Evolutionary conservation across 2,888 invertebrate genomes (phyloP), one percentile per base, ranked within the genome.

Genomic region (Carcina quercana): DNA sequence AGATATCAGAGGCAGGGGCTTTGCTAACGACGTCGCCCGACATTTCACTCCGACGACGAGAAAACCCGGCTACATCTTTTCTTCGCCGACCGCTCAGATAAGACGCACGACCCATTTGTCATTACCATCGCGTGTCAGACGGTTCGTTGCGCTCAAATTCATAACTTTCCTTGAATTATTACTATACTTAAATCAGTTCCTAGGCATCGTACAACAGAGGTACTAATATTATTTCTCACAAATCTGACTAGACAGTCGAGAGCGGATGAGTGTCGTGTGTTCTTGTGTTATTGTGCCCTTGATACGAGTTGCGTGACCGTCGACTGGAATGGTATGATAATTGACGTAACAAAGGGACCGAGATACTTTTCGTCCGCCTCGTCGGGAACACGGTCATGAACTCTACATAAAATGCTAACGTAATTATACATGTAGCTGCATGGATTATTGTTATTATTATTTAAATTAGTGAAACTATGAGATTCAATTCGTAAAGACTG

Each of bases 101-200:
- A 68, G 60, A 60, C 61, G 59, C 57, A 60, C 45, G 53, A 50
- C 55, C 59, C 57, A 67, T 73, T 74, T 74, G 64, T 74, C 70
- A 73, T 78, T 65, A 69, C 55, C 61, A 64, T 65, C 64, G 59
- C 62, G 53, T 52, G 51, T 52, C 56, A 29, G 34, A 17, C 30
- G 38, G 47, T 53, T 49, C 50, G 49, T 45, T 46, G 46, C 37
- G 43, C 45, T 52, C 47, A 50, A 59, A 56, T 51, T 56, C 50
- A 53, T 53, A 53, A 6, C 7, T 43, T 32, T 35, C 29, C 21
- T 42, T n/a, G n/a, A n/a, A n/a, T n/a, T n/a, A n/a, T n/a, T n/a
- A n/a, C n/a, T n/a, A n/a, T n/a, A n/a, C n/a, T n/a, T n/a, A n/a
- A n/a, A n/a, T n/a, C n/a, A n/a, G n/a, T n/a, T n/a, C n/a, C n/a